A percentile compares a stretch with the other conserved stretches of the same genome.
phyloP scores from a whole-genome alignment of 2,888 invertebrate genomes.

The Drosophila affinis region DNA sequence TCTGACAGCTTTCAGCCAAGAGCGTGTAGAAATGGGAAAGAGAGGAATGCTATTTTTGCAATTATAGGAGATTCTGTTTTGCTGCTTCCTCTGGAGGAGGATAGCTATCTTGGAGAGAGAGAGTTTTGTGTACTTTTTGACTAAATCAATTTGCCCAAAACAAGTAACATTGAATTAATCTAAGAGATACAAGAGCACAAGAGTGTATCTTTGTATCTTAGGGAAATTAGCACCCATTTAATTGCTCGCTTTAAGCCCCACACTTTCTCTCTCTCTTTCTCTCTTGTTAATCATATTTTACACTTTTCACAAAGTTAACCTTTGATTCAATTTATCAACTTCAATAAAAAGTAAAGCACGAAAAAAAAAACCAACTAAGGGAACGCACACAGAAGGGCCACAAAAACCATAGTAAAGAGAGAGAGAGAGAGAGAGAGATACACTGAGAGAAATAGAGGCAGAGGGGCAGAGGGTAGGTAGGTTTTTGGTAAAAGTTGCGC shows the following conservation, averaged over 20 bases:
- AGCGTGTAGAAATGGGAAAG: not conserved
- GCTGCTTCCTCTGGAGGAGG: slow-evolving; percentile 9
- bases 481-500: slow-evolving; percentile 55
- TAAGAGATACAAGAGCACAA: not conserved
- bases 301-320: slow-evolving; percentile 64
- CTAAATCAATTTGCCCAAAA: slow-evolving; percentile 24
- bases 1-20: slow-evolving; percentile 35
- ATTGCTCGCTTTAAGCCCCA: slow-evolving; percentile 29
- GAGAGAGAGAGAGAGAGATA: slow-evolving; percentile 8
- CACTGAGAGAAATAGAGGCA: not conserved
- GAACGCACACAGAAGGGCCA: slow-evolving; percentile 27
- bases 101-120: slow-evolving; percentile 5
- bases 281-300: slow-evolving; percentile 44
- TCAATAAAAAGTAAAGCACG: slow-evolving; percentile 47
- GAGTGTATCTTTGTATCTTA: not conserved
- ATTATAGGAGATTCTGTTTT: slow-evolving; percentile 48
- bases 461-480: not conserved
- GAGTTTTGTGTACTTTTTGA: slow-evolving; percentile 23
- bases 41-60: slow-evolving; percentile 45
- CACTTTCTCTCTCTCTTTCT: slow-evolving; percentile 2
- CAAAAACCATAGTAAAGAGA: slow-evolving; percentile 29
- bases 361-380: slow-evolving; percentile 36
- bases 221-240: slow-evolving; percentile 38
- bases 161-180: not conserved
- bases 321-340: slow-evolving; percentile 67